A percentile compares a stretch with the other conserved stretches of the same genome.
Evolutionary conservation across 2,797 vertebrate species (phyloP).

Genomic region (Sebastes taczanowskii): DNA sequence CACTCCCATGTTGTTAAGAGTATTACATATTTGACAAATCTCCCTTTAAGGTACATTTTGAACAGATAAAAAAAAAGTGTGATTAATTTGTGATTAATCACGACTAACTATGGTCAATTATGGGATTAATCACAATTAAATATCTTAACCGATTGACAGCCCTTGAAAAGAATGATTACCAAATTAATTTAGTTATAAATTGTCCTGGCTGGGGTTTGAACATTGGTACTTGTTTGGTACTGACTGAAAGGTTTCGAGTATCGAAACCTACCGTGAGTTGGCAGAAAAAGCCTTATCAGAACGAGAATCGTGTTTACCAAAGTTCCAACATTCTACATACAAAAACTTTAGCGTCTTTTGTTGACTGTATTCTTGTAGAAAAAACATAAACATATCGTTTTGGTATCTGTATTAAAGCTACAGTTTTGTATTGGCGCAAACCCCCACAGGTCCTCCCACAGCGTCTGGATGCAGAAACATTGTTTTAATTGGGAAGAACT

Average conservation of each 20-base stretch:
- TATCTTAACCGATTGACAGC: no score
- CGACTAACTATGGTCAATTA: no score
- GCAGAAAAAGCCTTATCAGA: not conserved
- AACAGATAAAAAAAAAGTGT: no score
- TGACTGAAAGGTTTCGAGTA: not conserved
- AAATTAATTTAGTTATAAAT: fast-evolving
- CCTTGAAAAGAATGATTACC: no score
- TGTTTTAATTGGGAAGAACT: slow-evolving; percentile 25
- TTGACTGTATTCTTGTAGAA: not conserved
- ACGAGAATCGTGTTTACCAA: not conserved
- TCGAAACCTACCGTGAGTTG: not conserved
- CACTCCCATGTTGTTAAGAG: no score
- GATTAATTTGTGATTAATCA: no score
- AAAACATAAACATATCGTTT: not conserved
- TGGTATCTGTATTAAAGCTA: not conserved
- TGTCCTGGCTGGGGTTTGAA: not conserved
- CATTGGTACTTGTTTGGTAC: not conserved
- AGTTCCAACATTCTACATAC: not conserved
- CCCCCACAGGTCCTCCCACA: not conserved
- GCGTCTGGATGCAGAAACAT: not conserved
- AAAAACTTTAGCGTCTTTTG: not conserved
- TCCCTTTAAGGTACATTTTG: no score
- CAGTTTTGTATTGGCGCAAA: not conserved
- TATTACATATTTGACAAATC: no score
- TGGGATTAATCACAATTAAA: no score